Percentiles rank a stretch among this genome's conserved stretches.
Evolutionary conservation across 2,113 vertebrate species (phyloP).

Genomic region (Cyrtonyx montezumae): DNA sequence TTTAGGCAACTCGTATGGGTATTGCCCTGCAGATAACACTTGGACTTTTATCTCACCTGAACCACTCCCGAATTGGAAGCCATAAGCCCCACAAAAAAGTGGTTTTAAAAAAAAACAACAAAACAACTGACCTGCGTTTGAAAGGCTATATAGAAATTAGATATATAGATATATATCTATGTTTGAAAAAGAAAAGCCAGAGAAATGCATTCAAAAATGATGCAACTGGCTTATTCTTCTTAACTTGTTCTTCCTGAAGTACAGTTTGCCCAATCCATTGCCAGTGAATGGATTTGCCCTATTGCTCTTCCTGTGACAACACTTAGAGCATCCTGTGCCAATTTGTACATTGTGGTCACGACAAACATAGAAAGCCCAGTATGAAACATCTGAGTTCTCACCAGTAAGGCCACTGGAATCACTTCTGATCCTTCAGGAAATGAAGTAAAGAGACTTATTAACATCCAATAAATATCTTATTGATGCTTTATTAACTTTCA

Average conservation of each 20-base stretch:
- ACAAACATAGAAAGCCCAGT: neutral
- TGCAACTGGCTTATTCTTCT: neutral
- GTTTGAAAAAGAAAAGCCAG: neutral
- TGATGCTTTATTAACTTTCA: conserved; percentile 6
- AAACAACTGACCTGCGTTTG: neutral
- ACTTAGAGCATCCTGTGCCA: neutral
- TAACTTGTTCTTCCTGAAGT: neutral
- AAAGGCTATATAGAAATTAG: neutral
- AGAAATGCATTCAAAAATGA: neutral
- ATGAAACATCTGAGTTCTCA: neutral
- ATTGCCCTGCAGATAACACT: neutral
- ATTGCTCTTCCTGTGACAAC: neutral
- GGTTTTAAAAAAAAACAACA: neutral
- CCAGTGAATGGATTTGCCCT: neutral
- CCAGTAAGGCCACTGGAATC: neutral
- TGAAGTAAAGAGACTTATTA: neutral
- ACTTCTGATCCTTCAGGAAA: neutral
- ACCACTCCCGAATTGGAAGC: neutral
- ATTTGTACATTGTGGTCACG: neutral
- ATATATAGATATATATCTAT: neutral
- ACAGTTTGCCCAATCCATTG: neutral
- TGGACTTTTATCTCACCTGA: neutral
- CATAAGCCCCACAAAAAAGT: neutral
- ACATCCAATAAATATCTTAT: neutral
- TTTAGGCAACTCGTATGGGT: neutral